These are phyloP conservation scores for Plumapathes pennacea DNA, from an alignment of 92 coral and sea anemone genomes.

Conservation along the genomic window DNA sequence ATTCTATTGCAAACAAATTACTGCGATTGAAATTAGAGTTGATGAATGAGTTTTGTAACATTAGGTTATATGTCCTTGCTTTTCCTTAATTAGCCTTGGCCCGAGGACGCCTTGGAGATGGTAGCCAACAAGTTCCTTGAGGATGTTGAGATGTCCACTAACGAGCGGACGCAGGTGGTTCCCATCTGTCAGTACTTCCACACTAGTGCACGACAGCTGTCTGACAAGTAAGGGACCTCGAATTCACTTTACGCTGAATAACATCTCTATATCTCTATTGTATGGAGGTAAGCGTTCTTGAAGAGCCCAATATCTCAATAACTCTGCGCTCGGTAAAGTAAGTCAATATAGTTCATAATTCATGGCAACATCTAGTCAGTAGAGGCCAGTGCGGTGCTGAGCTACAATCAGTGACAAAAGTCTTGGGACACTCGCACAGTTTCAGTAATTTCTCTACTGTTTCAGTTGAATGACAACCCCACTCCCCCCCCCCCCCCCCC, in stretches of 20 bases:
- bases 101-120: slow-evolving; percentile 98
- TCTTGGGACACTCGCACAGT: no score
- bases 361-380: no score
- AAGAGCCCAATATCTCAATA: neutral
- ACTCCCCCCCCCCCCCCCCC: no score
- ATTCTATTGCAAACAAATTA: no score
- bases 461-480: no score
- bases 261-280: neutral
- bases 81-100: slow-evolving; percentile 74
- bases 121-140: slow-evolving; percentile 97
- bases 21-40: no score
- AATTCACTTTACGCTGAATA: neutral
- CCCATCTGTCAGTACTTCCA: slow-evolving; percentile 92
- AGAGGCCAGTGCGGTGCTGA: no score
- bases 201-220: slow-evolving; percentile 90
- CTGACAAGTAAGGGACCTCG: slow-evolving; percentile 76
- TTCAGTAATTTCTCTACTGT: no score
- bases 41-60: no score
- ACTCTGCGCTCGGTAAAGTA: no score
- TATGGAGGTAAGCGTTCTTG: neutral
- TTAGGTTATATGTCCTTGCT: neutral
- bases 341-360: no score
- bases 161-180: slow-evolving; percentile 89
- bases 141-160: slow-evolving; percentile 82
- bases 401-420: no score